Evolutionary conservation across 2,888 invertebrate genomes (phyloP).

Genomic region (Auanema sp.): DNA sequence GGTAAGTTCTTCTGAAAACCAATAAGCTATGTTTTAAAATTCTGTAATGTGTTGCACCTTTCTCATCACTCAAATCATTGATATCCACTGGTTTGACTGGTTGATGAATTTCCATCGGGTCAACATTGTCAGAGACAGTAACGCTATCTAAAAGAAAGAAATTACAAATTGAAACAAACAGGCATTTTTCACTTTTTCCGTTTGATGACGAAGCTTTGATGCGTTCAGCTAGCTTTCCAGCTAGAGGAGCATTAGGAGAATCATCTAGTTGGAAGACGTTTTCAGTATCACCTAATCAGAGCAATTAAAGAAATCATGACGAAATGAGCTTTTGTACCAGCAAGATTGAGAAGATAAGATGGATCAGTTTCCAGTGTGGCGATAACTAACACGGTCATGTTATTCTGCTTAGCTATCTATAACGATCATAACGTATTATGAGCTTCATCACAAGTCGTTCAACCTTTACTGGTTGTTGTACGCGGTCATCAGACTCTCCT

Average conservation of each 20-base stretch:
- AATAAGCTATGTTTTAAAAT: too few relatives aligned
- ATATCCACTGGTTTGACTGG: too few relatives aligned
- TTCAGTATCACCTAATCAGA: constrained; percentile 20
- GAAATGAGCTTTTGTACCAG: constrained; percentile 17
- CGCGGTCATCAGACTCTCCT: constrained; percentile 40
- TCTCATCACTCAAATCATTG: too few relatives aligned
- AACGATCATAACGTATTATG: constrained; percentile 9
- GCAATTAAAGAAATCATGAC: neutral
- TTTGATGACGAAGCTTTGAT: constrained; percentile 20
- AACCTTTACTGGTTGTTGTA: constrained; percentile 37
- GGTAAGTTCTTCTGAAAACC: too few relatives aligned
- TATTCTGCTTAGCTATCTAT: constrained; percentile 40
- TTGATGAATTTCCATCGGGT: too few relatives aligned
- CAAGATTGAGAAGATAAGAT: constrained; percentile 38
- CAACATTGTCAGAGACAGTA: too few relatives aligned
- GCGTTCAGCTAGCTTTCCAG: constrained; percentile 44
- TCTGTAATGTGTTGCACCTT: too few relatives aligned
- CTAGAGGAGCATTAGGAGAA: constrained; percentile 31
- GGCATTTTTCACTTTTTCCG: too few relatives aligned
- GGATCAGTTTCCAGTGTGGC: constrained; percentile 50
- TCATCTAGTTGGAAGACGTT: constrained; percentile 44
- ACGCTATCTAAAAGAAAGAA: too few relatives aligned
- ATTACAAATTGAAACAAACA: too few relatives aligned
- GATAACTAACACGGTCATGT: constrained; percentile 50
- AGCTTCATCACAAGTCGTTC: neutral